Conservation (phyloP, 2,797 vertebrate species). For the Myotis myotis region DNA sequence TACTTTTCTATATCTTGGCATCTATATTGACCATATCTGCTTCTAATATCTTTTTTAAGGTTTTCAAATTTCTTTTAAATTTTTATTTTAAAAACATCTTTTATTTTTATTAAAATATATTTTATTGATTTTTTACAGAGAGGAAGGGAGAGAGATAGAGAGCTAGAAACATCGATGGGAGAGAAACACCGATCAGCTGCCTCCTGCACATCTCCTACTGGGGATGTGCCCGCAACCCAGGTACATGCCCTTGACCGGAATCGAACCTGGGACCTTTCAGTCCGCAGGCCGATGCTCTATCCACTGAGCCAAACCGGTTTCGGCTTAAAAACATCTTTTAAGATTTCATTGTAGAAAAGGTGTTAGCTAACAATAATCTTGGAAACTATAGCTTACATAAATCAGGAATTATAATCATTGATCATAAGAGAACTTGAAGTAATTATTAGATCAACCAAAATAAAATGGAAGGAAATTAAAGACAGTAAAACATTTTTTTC, state of each 20-base stretch:
- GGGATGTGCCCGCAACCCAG: no score
- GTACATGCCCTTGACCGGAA: no score
- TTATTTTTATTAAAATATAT: no score
- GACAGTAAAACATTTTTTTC: not conserved
- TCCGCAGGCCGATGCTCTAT: no score
- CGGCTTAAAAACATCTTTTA: not conserved
- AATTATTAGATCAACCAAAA: not conserved
- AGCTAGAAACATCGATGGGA: no score
- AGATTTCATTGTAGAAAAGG: slow-evolving; percentile 7
- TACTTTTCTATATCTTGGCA: not conserved
- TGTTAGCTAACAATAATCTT: not conserved
- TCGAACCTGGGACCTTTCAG: no score
- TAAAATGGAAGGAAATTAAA: not conserved
- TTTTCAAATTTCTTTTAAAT: not conserved
- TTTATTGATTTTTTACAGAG: no score
- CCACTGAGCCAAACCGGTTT: no score
- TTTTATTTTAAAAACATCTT: not conserved
- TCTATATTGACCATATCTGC: not conserved
- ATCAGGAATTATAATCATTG: not conserved
- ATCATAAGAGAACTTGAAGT: slow-evolving; percentile 20
- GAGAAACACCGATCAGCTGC: no score
- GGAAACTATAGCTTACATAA: not conserved
- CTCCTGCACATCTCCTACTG: no score
- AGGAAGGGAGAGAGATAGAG: no score
- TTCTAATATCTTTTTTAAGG: not conserved